Conservation (phyloP, 2,113 vertebrate species). For the Psammodynastes pulverulentus region DNA sequence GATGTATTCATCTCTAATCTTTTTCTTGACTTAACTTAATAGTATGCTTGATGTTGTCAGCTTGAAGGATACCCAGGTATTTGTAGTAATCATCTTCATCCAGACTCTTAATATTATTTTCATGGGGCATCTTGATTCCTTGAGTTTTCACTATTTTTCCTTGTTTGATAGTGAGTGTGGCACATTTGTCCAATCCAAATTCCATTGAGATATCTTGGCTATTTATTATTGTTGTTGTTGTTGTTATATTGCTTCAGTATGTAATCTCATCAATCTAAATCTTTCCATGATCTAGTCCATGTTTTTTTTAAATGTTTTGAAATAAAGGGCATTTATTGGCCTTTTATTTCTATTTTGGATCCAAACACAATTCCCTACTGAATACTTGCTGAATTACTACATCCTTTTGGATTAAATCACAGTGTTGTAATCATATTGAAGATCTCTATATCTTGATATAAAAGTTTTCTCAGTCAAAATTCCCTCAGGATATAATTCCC, state of each 20-base stretch:
- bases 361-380: constrained; percentile 52
- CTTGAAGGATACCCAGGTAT: too few species aligned
- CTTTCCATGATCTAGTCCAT: constrained; percentile 41
- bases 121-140: too few species aligned
- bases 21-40: too few species aligned
- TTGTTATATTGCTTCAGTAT: constrained; percentile 19
- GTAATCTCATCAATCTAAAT: constrained; percentile 20
- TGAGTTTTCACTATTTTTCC: too few species aligned
- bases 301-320: constrained; percentile 40
- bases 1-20: too few species aligned
- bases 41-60: too few species aligned
- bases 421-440: constrained; percentile 38
- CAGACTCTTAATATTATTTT: too few species aligned
- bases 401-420: constrained; percentile 44
- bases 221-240: neutral
- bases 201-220: too few species aligned
- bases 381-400: constrained; percentile 60
- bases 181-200: too few species aligned
- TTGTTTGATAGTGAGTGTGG: too few species aligned
- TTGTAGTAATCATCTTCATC: too few species aligned
- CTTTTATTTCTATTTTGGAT: constrained; percentile 54
- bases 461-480: constrained; percentile 26
- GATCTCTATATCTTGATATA: constrained; percentile 51
- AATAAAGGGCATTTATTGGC: constrained; percentile 47
- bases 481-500: constrained; percentile 50